Percentiles rank a stretch among this genome's conserved stretches.
Conservation (phyloP, 2,888 invertebrate species). For the Hyles lineata region DNA sequence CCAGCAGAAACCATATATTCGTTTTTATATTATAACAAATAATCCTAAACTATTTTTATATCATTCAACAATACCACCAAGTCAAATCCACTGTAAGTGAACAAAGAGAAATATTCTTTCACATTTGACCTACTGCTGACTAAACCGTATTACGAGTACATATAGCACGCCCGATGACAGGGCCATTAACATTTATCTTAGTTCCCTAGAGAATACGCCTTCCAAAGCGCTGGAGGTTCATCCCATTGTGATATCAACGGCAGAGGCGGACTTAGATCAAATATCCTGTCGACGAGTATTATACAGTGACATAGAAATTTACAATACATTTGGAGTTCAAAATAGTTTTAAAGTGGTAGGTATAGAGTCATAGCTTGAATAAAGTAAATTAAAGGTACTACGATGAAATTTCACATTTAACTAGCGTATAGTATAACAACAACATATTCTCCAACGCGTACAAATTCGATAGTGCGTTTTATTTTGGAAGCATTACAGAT, state of each 20-base stretch:
- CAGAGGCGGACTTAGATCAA: slow-evolving; percentile 22
- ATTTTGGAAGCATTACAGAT: too few species aligned
- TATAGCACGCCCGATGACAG: slow-evolving; percentile 46
- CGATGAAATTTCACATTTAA: too few species aligned
- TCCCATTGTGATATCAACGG: slow-evolving; percentile 35
- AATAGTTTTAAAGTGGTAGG: too few species aligned
- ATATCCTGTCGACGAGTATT: neutral
- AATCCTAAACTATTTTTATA: neutral
- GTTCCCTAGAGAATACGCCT: slow-evolving; percentile 63
- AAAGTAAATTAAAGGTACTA: too few species aligned
- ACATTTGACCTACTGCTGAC: slow-evolving; percentile 25
- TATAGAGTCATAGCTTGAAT: too few species aligned
- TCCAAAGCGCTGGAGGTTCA: slow-evolving; percentile 57
- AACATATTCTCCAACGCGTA: too few species aligned
- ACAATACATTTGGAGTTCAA: too few species aligned
- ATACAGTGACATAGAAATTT: neutral
- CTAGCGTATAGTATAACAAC: too few species aligned
- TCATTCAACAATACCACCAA: neutral
- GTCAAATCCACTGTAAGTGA: neutral
- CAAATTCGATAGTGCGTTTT: too few species aligned
- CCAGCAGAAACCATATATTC: too few species aligned
- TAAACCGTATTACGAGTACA: slow-evolving; percentile 27
- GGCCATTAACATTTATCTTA: slow-evolving; percentile 63
- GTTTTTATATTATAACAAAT: neutral
- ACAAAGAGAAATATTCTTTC: slow-evolving; percentile 18